Evolutionary conservation across 2,888 invertebrate species (phyloP).

Genomic region (Hyposoter dolosus): DNA sequence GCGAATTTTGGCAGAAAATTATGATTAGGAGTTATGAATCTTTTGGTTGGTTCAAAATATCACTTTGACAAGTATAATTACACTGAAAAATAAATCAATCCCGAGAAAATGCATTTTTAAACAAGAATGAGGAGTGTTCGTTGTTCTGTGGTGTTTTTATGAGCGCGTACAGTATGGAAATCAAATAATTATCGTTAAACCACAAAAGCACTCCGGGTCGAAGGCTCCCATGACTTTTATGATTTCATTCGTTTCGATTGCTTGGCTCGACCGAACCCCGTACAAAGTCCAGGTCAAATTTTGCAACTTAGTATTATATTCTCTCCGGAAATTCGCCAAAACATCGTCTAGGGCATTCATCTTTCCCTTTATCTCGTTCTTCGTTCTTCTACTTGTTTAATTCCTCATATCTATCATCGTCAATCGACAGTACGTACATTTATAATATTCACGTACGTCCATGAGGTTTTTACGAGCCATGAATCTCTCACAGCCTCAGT

Average conservation of each 20-base stretch:
- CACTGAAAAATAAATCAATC: constrained; percentile 8
- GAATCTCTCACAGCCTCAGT: constrained; percentile 45
- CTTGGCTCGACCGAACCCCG: constrained; percentile 44
- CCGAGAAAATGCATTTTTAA: not conserved
- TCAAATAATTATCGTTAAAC: constrained; percentile 74
- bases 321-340: constrained; percentile 70
- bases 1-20: not conserved
- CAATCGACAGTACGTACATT: constrained; percentile 6
- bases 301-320: constrained; percentile 69
- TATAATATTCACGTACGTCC: not conserved
- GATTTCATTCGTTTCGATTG: constrained; percentile 72
- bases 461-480: constrained; percentile 44
- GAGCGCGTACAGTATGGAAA: not conserved
- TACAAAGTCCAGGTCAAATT: constrained; percentile 43
- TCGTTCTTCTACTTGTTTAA: constrained; percentile 2
- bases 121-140: constrained; percentile 1
- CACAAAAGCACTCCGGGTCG: constrained; percentile 59
- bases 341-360: not conserved
- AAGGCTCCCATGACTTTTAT: constrained; percentile 67
- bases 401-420: constrained; percentile 21
- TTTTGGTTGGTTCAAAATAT: not conserved
- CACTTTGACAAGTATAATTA: constrained; percentile 5
- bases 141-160: not conserved
- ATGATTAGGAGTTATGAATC: not conserved
- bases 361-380: constrained; percentile 20